Evolutionary conservation across 2,888 invertebrate species (phyloP), one percentile per base, ranked within the genome.

Genomic region (Fragum sueziense): DNA sequence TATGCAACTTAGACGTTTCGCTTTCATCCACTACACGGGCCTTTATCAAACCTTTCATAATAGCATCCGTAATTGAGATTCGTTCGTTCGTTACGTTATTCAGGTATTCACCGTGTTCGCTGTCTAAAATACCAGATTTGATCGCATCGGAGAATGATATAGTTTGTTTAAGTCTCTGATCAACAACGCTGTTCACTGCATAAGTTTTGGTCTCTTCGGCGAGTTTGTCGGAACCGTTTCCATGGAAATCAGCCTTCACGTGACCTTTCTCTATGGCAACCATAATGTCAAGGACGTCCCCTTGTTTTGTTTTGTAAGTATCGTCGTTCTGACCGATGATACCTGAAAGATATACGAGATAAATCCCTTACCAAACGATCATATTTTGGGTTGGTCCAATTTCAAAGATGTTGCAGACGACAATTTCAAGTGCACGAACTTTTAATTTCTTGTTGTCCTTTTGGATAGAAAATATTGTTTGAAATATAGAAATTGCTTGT

Each of bases 31-130:
- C 85, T 6, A 88, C 74, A 69, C 91, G 83, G 1, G 92, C 93
- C 80, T 93, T 93, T 57, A 93, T 90, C 81, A 91, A 91, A 14
- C 93, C 93, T 51, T 88, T 87, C 89, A 91, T 92, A 61, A 93
- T 92, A 47, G 93, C 93, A 29, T 92, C 91, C 2, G 90, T 91
- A 0, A 92, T 89, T 33, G 88, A 88, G 70, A 92, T 80, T 31
- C 80, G 84, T 54, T 91, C 89, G 1, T 85, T 80, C 2, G 91
- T 92, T 17, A 88, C 78, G 51, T 90, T 92, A 86, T 93, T 89
- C n/a, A 89, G 78, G 81, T 89, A 93, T 20, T 89, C 87, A 0
- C 93, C 92, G 4, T 88, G 87, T 20, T 90, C 87, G 61, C 84
- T 84, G 73, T 91, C 88, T 22, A 93, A 77, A 11, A 93, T 77